phyloP scores from a whole-genome alignment of 1,140 invertebrate genomes.

The Drosophila kikkawai region DNA sequence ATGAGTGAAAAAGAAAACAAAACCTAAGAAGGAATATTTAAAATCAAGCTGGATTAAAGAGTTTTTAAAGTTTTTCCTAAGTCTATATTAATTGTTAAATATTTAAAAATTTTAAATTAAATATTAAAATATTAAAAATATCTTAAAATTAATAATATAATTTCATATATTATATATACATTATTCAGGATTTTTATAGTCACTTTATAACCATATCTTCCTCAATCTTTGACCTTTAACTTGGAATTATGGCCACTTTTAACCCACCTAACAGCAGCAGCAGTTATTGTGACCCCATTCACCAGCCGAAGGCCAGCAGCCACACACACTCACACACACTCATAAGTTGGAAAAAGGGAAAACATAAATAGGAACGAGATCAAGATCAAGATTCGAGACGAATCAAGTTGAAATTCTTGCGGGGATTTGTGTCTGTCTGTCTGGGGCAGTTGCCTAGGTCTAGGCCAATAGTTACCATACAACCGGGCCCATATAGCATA shows the following conservation, averaged over 20 bases:
- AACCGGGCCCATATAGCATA: constrained; percentile 9
- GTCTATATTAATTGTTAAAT: background rate
- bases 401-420: constrained; percentile 41
- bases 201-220: background rate
- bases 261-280: background rate
- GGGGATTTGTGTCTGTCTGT: constrained; percentile 31
- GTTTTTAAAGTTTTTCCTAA: background rate
- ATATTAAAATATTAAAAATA: background rate
- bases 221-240: constrained; percentile 21
- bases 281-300: constrained; percentile 15
- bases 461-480: constrained; percentile 43
- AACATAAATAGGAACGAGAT: constrained; percentile 41
- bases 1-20: background rate
- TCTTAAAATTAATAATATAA: background rate
- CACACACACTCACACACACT: background rate
- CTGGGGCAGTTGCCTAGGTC: constrained; percentile 43
- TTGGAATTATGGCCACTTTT: constrained; percentile 3
- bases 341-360: constrained; percentile 2
- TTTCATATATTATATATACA: background rate
- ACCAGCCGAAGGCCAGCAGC: constrained; percentile 18
- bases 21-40: background rate
- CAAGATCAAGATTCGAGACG: constrained; percentile 49
- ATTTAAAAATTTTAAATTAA: background rate
- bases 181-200: background rate
- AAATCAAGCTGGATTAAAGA: background rate